Percentiles rank a stretch among this genome's conserved stretches.
phyloP scores from a whole-genome alignment of 2,797 vertebrate genomes.

The Clarias platycephalus region DNA sequence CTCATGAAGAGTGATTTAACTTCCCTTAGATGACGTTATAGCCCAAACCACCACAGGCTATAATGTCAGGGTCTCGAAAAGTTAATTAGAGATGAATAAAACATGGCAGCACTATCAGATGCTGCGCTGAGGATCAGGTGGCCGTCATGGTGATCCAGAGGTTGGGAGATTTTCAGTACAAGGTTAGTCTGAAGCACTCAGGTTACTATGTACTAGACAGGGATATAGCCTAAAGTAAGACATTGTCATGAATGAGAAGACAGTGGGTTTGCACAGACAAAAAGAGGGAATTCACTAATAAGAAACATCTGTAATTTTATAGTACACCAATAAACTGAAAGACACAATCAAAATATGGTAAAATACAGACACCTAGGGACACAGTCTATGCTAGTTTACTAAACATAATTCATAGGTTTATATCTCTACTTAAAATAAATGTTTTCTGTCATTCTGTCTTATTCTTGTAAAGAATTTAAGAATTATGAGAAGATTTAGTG shows the following conservation, averaged over 20 bases:
- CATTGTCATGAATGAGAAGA: neutral
- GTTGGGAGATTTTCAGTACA: neutral
- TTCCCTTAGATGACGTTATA: neutral
- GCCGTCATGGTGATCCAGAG: neutral
- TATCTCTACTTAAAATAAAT: no score
- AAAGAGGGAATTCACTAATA: neutral
- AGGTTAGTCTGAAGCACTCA: slow-evolving; percentile 6
- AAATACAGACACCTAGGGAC: neutral
- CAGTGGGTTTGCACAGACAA: neutral
- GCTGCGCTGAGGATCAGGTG: neutral
- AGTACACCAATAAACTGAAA: neutral
- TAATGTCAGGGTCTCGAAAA: neutral
- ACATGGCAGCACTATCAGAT: slow-evolving; percentile 4
- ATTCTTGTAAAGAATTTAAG: no score
- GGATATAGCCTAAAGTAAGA: neutral
- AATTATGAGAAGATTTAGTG: no score
- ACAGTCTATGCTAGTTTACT: neutral
- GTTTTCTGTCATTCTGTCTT: no score
- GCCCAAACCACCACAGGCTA: neutral
- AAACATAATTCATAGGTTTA: neutral
- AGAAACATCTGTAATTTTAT: neutral
- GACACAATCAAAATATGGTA: neutral
- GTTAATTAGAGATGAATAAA: slow-evolving; percentile 9
- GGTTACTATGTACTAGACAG: neutral
- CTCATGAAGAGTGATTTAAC: neutral